A percentile compares a stretch with the other conserved stretches of the same genome.
Evolutionary conservation across 35 echinoderm and acorn worm genomes (phyloP).

Genomic region (Apostichopus japonicus): DNA sequence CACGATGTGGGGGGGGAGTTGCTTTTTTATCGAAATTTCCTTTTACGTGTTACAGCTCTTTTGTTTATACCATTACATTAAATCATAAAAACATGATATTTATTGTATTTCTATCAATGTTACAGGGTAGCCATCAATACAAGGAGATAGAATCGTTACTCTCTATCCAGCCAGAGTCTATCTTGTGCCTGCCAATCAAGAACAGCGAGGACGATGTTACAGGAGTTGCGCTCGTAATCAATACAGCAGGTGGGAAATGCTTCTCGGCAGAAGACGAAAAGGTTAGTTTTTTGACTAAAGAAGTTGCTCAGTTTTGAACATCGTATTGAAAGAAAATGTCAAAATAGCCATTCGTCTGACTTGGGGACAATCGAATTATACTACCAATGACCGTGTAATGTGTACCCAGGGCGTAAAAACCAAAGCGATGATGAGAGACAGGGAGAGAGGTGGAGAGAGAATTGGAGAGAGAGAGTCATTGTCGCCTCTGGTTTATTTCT

Average conservation of each 20-base stretch:
- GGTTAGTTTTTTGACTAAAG: slow-evolving; percentile 50
- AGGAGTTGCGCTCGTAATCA: slow-evolving; percentile 81
- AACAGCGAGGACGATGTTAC: slow-evolving; percentile 96
- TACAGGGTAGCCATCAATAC: slow-evolving; percentile 59
- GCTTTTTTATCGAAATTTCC: too few relatives aligned
- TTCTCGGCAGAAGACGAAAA: slow-evolving; percentile 94
- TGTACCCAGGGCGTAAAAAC: background rate
- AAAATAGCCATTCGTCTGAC: background rate
- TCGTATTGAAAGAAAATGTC: background rate
- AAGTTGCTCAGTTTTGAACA: background rate
- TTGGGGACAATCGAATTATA: background rate
- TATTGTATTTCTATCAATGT: background rate
- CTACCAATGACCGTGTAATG: background rate
- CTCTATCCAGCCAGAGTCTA: slow-evolving; percentile 64
- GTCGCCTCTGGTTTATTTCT: background rate
- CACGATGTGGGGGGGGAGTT: too few relatives aligned
- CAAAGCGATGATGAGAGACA: background rate
- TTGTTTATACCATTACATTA: too few relatives aligned
- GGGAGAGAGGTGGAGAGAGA: too few relatives aligned
- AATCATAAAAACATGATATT: too few relatives aligned
- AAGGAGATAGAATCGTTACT: slow-evolving; percentile 77
- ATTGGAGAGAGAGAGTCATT: background rate
- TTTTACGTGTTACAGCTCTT: too few relatives aligned
- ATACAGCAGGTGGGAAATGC: slow-evolving; percentile 70
- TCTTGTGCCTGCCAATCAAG: slow-evolving; percentile 87